Evolutionary conservation across 2,888 invertebrate species (phyloP).

Genomic region (Caprella mutica): DNA sequence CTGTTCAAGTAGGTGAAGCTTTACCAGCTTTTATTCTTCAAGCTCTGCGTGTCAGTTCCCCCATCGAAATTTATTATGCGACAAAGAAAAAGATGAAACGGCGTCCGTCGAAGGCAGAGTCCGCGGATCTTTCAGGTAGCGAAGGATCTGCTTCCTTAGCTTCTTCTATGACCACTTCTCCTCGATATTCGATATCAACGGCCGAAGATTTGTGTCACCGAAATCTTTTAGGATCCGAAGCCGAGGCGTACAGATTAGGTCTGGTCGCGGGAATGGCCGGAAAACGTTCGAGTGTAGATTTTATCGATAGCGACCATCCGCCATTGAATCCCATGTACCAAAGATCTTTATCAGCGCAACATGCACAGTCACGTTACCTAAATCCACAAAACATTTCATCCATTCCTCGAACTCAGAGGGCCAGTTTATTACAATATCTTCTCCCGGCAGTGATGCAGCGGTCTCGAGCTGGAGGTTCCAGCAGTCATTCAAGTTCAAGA

Average conservation of each 20-base stretch:
- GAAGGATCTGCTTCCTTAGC: conserved; percentile 32
- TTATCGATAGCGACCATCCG: conserved; percentile 8
- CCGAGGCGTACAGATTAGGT: conserved; percentile 21
- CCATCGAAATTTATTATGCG: conserved; percentile 36
- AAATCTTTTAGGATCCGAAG: conserved; percentile 27
- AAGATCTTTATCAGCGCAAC: conserved; percentile 23
- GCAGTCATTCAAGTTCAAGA: conserved; percentile 43
- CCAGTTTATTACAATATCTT: conserved; percentile 27
- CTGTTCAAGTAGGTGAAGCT: conserved; percentile 34
- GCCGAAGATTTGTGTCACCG: conserved; percentile 32
- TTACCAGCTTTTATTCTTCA: conserved; percentile 31
- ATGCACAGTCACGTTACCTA: not conserved
- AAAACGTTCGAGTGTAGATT: conserved; percentile 31
- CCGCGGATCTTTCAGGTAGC: conserved; percentile 36
- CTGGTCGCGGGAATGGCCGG: conserved; percentile 16
- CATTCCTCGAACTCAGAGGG: conserved; percentile 12
- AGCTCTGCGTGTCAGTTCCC: conserved; percentile 30
- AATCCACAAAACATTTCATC: not conserved
- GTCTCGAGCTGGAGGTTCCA: conserved; percentile 19
- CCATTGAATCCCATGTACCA: conserved; percentile 7
- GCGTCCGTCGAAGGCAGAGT: conserved; percentile 35
- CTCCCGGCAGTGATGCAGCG: conserved; percentile 35
- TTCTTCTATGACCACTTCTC: conserved; percentile 34
- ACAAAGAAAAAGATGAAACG: conserved; percentile 13
- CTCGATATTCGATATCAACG: conserved; percentile 37